Percentiles rank a stretch among this genome's conserved stretches.
These are phyloP conservation scores for Zootermopsis nevadensis DNA, from an alignment of 2,888 invertebrate species.

Conservation along the genomic window DNA sequence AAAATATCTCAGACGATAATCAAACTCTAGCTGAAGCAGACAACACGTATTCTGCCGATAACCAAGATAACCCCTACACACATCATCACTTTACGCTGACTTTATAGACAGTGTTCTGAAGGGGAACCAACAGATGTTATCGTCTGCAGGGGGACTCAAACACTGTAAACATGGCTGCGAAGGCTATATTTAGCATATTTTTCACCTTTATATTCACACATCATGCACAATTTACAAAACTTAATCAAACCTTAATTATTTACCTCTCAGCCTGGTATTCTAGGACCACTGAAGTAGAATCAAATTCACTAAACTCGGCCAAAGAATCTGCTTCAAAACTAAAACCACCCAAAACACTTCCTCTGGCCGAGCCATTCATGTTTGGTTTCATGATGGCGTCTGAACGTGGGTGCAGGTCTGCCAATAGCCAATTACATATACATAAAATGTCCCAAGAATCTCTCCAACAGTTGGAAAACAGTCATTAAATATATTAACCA, in stretches of 20 bases:
- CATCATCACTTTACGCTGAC: neutral
- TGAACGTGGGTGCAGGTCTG: neutral
- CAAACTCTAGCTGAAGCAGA: neutral
- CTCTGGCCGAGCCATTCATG: conserved; percentile 55
- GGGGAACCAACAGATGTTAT: neutral
- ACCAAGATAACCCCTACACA: neutral
- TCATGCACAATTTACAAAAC: neutral
- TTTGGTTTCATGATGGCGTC: conserved; percentile 51
- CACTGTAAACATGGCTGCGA: conserved; percentile 30
- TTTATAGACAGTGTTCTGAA: neutral
- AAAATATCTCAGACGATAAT: neutral
- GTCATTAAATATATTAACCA: too few relatives aligned
- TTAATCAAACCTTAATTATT: conserved; percentile 49
- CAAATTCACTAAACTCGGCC: conserved; percentile 69
- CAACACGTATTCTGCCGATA: neutral
- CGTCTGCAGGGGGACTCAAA: conserved; percentile 37
- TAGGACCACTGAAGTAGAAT: conserved; percentile 66
- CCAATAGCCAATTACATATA: neutral
- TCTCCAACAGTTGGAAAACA: too few relatives aligned
- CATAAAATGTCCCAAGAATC: neutral
- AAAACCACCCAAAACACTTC: conserved; percentile 64
- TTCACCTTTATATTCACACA: conserved; percentile 15
- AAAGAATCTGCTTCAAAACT: conserved; percentile 68
- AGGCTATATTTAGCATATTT: conserved; percentile 46
- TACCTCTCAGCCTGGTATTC: conserved; percentile 67